Conservation (phyloP, 2,888 invertebrate species). For the Torymus aiolomorphi region DNA sequence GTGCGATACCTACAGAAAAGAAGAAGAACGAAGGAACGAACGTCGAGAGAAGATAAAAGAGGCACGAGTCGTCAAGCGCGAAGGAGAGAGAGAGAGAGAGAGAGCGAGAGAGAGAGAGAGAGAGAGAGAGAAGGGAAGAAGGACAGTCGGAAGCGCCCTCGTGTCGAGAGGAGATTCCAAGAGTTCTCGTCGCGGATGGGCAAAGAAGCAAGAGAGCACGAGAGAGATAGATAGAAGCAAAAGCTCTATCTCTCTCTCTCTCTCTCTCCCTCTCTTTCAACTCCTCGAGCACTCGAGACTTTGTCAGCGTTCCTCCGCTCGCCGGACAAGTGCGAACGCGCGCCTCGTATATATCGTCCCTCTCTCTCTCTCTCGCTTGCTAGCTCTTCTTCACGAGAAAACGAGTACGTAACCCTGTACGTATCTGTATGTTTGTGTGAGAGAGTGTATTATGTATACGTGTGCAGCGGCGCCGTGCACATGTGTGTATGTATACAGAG, state of each 20-base stretch:
- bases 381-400: conserved; percentile 61
- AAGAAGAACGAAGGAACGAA: too few relatives aligned
- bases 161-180: conserved; percentile 72
- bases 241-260: conserved; percentile 42
- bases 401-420: conserved; percentile 56
- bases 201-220: conserved; percentile 55
- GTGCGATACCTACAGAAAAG: too few relatives aligned
- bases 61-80: neutral
- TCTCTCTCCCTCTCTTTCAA: too few relatives aligned
- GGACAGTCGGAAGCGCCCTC: conserved; percentile 62
- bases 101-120: conserved; percentile 5
- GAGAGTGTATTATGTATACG: too few relatives aligned
- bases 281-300: conserved; percentile 67
- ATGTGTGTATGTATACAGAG: neutral
- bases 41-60: too few relatives aligned
- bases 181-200: conserved; percentile 69
- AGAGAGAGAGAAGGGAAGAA: conserved; percentile 36
- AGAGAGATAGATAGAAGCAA: conserved; percentile 59
- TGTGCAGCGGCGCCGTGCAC: too few relatives aligned
- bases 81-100: neutral
- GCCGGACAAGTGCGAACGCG: conserved; percentile 66
- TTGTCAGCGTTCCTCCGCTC: conserved; percentile 70
- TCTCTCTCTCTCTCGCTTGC: too few relatives aligned
- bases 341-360: conserved; percentile 53
- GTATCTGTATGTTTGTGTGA: too few relatives aligned